A percentile compares a stretch with the other conserved stretches of the same genome.
These are phyloP conservation scores for Lasius platythorax DNA, from an alignment of 2,888 invertebrate genomes.

Conservation along the genomic window DNA sequence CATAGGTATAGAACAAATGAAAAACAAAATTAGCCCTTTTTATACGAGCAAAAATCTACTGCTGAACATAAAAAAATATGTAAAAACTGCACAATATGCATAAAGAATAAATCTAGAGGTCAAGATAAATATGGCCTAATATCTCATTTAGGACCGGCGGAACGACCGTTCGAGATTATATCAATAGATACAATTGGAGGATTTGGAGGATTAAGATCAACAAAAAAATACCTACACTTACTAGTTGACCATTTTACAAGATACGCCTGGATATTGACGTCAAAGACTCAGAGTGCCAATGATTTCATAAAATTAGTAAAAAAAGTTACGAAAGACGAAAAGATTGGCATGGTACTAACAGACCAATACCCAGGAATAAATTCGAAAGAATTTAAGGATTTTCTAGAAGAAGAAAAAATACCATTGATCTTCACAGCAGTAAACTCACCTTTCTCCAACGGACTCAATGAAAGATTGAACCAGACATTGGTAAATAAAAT, in stretches of 20 bases:
- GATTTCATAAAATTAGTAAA: slow-evolving; percentile 61
- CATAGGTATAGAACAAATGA: not conserved
- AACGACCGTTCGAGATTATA: not conserved
- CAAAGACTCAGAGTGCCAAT: not conserved
- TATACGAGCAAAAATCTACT: not conserved
- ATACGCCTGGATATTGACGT: slow-evolving; percentile 57
- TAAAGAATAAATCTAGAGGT: not conserved
- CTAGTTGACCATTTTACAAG: too few species aligned
- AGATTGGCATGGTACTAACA: slow-evolving; percentile 59
- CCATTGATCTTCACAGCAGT: slow-evolving; percentile 24
- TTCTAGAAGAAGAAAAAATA: not conserved
- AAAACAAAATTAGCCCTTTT: not conserved
- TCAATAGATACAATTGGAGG: not conserved
- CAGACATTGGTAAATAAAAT: slow-evolving; percentile 5
- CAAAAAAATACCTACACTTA: too few species aligned
- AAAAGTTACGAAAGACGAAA: slow-evolving; percentile 52
- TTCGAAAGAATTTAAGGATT: slow-evolving; percentile 43
- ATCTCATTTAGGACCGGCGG: not conserved
- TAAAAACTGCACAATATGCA: too few species aligned
- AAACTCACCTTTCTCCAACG: not conserved
- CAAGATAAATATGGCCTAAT: not conserved
- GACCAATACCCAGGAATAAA: slow-evolving; percentile 34
- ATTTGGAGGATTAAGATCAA: not conserved
- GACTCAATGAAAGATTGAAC: not conserved
- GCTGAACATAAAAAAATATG: not conserved